These are phyloP conservation scores for Numenius phaeopus DNA, from an alignment of 2,797 vertebrate genomes.

Conservation along the genomic window DNA sequence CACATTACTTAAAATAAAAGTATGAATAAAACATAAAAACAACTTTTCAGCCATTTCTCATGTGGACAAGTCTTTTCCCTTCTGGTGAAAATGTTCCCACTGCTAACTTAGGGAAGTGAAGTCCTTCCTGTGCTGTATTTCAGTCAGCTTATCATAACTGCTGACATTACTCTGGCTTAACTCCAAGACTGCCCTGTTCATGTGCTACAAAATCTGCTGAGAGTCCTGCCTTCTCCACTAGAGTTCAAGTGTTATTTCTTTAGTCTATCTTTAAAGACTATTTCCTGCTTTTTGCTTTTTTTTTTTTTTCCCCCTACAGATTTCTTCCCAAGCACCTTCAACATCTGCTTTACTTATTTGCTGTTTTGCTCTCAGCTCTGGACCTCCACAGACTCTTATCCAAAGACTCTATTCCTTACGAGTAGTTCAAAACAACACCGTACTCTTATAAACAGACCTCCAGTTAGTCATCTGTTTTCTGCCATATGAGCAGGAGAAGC, in stretches of 20 bases:
- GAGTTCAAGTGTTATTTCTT: not conserved
- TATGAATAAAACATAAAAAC: not conserved
- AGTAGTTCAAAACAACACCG: not conserved
- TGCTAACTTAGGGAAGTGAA: not conserved
- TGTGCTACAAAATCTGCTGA: not conserved
- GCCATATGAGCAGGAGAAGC: not conserved
- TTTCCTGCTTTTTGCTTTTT: not conserved
- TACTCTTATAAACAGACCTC: not conserved
- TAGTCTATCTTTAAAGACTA: not conserved
- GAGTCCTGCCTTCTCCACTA: not conserved
- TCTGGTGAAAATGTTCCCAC: not conserved
- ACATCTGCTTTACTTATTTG: not conserved
- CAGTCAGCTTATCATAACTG: not conserved
- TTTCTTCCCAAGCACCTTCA: not conserved
- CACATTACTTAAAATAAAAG: not conserved
- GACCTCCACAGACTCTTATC: not conserved
- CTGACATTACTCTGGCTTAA: not conserved
- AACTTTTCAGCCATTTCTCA: not conserved
- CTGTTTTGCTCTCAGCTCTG: not conserved
- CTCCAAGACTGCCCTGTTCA: not conserved
- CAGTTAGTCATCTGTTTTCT: not conserved
- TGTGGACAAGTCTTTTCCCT: not conserved
- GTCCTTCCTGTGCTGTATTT: not conserved
- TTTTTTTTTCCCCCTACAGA: too few relatives aligned
- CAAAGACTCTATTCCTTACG: not conserved